A percentile compares a stretch with the other conserved stretches of the same genome.
These are phyloP conservation scores for Pyrrhura leucotis DNA, from an alignment of 2,797 vertebrate species.

Conservation along the genomic window DNA sequence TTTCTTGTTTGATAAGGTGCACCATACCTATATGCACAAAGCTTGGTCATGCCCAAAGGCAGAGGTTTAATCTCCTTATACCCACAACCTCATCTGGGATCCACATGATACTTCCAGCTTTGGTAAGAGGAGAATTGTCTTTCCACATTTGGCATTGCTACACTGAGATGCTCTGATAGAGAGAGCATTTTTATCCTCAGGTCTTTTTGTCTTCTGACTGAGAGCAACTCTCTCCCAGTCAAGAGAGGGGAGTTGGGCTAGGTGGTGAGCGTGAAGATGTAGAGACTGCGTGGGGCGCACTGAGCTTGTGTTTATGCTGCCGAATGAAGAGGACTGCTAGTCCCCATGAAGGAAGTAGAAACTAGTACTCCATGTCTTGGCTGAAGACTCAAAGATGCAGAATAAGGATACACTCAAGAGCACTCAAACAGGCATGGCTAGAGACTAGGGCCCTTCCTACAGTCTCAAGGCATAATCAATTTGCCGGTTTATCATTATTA, in stretches of 20 bases:
- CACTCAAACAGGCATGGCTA: neutral
- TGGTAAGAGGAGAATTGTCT: neutral
- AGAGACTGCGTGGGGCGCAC: neutral
- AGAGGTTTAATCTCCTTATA: neutral
- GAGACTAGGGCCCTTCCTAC: neutral
- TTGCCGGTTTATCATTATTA: neutral
- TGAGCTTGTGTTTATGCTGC: accelerated
- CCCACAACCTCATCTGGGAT: neutral
- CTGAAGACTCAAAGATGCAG: neutral
- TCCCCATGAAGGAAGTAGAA: neutral
- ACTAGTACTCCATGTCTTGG: neutral
- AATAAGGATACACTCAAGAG: neutral
- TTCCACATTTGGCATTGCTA: neutral
- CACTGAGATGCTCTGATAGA: neutral
- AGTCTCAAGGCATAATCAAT: neutral
- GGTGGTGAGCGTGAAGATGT: neutral
- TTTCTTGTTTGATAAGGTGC: neutral
- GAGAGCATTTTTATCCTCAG: neutral
- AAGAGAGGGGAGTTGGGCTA: accelerated
- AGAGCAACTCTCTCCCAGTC: neutral
- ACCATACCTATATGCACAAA: neutral
- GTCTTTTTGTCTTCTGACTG: neutral
- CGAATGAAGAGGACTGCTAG: neutral
- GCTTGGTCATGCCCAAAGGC: neutral
- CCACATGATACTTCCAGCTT: neutral